Evolutionary conservation across 2,888 invertebrate genomes (phyloP).

Genomic region (Temnothorax ravouxi): DNA sequence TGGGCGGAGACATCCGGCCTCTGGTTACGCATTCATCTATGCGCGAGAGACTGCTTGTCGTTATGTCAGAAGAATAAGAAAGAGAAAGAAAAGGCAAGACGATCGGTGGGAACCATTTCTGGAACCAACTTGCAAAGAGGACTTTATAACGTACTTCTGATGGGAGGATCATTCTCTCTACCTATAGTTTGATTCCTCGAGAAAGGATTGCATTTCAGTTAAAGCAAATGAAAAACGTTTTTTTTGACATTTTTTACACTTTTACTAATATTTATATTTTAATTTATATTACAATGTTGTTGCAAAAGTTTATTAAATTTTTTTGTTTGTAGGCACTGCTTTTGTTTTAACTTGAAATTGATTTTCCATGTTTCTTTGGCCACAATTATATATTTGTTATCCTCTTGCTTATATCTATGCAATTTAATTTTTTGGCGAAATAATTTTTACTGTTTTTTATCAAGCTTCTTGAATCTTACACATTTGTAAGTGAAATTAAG

Average conservation of each 20-base stretch:
- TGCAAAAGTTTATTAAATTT: neutral
- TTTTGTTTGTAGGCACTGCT: neutral
- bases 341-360: neutral
- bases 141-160: conserved; percentile 47
- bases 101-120: conserved; percentile 72
- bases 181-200: neutral
- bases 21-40: conserved; percentile 84
- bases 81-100: conserved; percentile 43
- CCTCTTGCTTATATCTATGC: neutral
- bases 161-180: conserved; percentile 1
- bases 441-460: neutral
- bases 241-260: neutral
- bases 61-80: conserved; percentile 62
- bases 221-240: neutral
- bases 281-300: neutral
- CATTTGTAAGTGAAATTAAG: neutral
- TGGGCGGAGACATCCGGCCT: conserved; percentile 86
- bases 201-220: neutral
- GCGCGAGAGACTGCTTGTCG: conserved; percentile 65
- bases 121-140: conserved; percentile 17
- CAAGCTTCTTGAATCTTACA: neutral
- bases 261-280: neutral
- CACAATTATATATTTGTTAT: neutral
- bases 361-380: neutral
- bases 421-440: neutral